Conservation (phyloP, 2,797 vertebrate species). For the Myoxocephalus aenaeus region DNA sequence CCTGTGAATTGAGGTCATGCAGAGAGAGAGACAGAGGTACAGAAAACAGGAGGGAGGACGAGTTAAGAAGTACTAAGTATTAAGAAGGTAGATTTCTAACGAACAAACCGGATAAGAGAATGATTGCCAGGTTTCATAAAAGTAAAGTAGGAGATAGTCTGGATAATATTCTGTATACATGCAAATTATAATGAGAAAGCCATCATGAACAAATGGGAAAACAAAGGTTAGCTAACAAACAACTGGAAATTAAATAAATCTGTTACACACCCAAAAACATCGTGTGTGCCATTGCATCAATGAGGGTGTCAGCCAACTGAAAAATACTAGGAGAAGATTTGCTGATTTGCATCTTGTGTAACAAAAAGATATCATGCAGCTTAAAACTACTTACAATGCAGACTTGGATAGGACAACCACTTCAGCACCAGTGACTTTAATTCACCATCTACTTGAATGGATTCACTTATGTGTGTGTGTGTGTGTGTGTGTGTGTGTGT, state of each 20-base stretch:
- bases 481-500: not conserved
- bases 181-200: not conserved
- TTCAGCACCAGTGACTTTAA: not conserved
- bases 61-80: slow-evolving; percentile 56
- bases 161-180: not conserved
- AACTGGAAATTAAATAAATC: not conserved
- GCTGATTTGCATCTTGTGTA: slow-evolving; percentile 3
- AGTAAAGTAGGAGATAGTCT: not conserved
- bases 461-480: slow-evolving; percentile 2
- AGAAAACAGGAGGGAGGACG: slow-evolving; percentile 65
- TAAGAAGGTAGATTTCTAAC: not conserved
- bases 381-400: slow-evolving; percentile 32
- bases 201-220: not conserved
- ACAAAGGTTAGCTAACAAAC: not conserved
- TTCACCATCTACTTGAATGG: slow-evolving; percentile 2
- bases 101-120: not conserved
- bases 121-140: not conserved
- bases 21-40: slow-evolving; percentile 72
- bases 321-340: slow-evolving; percentile 1
- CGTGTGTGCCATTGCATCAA: not conserved
- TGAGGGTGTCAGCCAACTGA: slow-evolving; percentile 17
- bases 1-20: slow-evolving; percentile 78
- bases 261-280: not conserved
- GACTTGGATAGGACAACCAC: not conserved
- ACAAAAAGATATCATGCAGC: slow-evolving; percentile 7